phyloP scores from a whole-genome alignment of 1,140 invertebrate species.

The Drosophila bocqueti region DNA sequence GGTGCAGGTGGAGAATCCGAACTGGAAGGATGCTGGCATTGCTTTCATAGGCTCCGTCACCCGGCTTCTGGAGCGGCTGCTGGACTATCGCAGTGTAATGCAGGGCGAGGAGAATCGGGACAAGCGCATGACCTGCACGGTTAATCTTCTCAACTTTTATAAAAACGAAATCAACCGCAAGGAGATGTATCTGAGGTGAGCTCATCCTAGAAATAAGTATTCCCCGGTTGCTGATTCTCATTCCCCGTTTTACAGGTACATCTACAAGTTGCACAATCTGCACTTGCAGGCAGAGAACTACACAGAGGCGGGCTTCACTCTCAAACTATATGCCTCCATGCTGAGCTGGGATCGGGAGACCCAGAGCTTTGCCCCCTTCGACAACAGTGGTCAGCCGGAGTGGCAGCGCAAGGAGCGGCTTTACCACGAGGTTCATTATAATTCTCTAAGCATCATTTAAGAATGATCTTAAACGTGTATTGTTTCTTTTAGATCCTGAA shows the following conservation, averaged over 20 bases:
- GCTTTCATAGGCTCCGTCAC: conserved; percentile 97
- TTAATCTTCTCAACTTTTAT: conserved; percentile 98
- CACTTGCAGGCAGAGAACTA: conserved; percentile 97
- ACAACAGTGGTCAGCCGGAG: conserved; percentile 89
- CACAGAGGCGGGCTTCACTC: conserved; percentile 97
- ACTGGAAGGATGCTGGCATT: conserved; percentile 95
- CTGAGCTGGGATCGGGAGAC: conserved; percentile 93
- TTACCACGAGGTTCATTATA: conserved; percentile 89
- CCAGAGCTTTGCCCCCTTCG: conserved; percentile 86
- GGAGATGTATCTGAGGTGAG: conserved; percentile 95
- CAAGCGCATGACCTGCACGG: conserved; percentile 98
- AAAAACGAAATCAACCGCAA: conserved; percentile 97
- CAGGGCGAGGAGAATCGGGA: conserved; percentile 96
- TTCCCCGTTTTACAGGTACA: conserved; percentile 87
- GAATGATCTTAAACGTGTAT: not conserved
- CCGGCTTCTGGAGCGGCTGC: conserved; percentile 92
- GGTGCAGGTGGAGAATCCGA: conserved; percentile 93
- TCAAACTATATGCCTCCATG: conserved; percentile 96
- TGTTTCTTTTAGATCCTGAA: conserved; percentile 89
- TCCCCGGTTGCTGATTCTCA: not conserved
- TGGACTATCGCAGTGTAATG: conserved; percentile 97
- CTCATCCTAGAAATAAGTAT: not conserved
- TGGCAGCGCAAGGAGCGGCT: conserved; percentile 97
- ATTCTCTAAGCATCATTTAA: not conserved
- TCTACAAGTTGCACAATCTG: conserved; percentile 97